phyloP scores from a whole-genome alignment of 2,888 invertebrate species.

The Crocallis elinguaria region DNA sequence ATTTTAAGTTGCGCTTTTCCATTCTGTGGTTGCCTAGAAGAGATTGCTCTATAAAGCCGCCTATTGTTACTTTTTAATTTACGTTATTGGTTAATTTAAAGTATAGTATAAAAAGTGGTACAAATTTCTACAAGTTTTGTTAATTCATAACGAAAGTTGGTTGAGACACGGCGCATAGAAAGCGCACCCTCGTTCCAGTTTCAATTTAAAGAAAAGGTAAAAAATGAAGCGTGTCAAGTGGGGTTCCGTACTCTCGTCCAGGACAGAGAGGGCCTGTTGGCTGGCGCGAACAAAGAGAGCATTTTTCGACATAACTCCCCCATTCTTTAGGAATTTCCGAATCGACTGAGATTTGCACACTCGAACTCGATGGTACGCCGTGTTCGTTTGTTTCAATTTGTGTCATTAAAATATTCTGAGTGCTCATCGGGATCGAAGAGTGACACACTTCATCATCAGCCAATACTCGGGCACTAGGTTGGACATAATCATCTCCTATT shows the following conservation, averaged over 20 bases:
- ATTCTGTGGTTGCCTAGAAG: too few species aligned
- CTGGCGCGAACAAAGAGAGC: conserved; percentile 76
- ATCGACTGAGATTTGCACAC: conserved; percentile 68
- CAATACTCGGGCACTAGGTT: conserved; percentile 1
- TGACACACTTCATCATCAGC: conserved; percentile 9
- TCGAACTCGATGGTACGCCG: conserved; percentile 51
- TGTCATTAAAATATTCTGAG: conserved; percentile 33
- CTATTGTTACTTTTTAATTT: too few species aligned
- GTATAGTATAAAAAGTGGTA: conserved; percentile 39
- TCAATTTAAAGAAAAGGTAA: conserved; percentile 77
- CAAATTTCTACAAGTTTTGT: conserved; percentile 52
- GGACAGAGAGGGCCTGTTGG: conserved; percentile 69
- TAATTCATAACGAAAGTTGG: conserved; percentile 59
- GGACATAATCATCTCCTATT: too few species aligned
- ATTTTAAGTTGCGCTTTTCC: too few species aligned
- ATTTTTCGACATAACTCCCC: conserved; percentile 62
- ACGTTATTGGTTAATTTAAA: too few species aligned
- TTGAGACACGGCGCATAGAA: conserved; percentile 59
- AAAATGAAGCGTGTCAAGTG: conserved; percentile 80
- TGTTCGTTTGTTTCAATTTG: conserved; percentile 51
- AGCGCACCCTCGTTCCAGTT: conserved; percentile 64
- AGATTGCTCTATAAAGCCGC: too few species aligned
- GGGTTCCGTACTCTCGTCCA: conserved; percentile 69
- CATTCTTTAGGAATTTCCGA: conserved; percentile 60
- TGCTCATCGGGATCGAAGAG: conserved; percentile 11